Evolutionary conservation across 2,888 invertebrate genomes (phyloP), one percentile per base, ranked within the genome.

Genomic region (Sinotaia quadrata): DNA sequence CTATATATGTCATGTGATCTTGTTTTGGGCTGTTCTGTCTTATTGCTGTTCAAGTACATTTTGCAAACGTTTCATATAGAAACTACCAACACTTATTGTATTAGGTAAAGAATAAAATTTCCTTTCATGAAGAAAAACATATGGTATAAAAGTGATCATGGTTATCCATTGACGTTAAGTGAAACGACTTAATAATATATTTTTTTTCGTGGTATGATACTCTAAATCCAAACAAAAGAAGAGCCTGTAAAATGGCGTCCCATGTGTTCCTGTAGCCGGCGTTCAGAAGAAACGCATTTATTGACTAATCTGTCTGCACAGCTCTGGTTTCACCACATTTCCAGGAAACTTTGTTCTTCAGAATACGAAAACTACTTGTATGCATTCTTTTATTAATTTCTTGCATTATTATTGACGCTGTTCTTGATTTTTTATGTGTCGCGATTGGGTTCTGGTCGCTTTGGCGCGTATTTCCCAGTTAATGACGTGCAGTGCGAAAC

Each of bases 261-360:
- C 76, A 76, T 76, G 76, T 76, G 76, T 70, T 68, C 66, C 51
- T 60, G 65, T 71, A 66, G 72, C 75, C 75, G 75, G 75, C 67
- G 65, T 65, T 56, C n/a, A 44, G 56, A 65, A 56, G 65, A 65
- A 65, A 65, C 65, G 65, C 65, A 56, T 65, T 65, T 65, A 63
- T 58, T 59, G 51, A 65, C 58, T 44, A 51, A 54, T 62, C 62
- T 56, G 44, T 57, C n/a, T 51, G 31, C 41, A 27, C 52, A 41
- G 47, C 36, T 49, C 29, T 49, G 41, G 56, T 21, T 24, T 8
- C 36, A 24, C 65, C 59, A 5, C 44, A 51, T 34, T 52, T 54
- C 41, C 27, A 65, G 41, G 44, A 8, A 54, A 21, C 44, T 56
- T 56, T 44, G 29, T 36, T 52, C 41, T 54, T 24, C 54, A 27